Conservation (phyloP, 2,888 invertebrate species). For the Noctua comes region DNA sequence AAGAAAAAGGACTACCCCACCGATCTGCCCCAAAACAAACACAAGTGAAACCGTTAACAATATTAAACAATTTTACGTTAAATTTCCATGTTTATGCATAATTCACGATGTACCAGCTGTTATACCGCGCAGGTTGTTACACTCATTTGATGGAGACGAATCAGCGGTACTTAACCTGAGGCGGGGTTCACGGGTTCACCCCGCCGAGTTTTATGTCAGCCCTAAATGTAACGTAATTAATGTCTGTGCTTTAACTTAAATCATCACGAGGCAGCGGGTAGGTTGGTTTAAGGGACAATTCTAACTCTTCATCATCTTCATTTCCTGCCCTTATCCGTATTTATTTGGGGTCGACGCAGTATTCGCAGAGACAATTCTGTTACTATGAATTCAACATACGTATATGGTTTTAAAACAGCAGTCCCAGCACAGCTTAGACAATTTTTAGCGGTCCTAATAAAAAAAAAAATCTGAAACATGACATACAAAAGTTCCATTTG, state of each 20-base stretch:
- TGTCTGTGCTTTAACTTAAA: slow-evolving; percentile 16
- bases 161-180: slow-evolving; percentile 22
- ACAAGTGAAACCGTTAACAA: not conserved
- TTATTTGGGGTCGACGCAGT: too few relatives aligned
- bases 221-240: slow-evolving; percentile 20
- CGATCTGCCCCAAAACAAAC: not conserved
- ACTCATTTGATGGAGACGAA: slow-evolving; percentile 42
- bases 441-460: not conserved
- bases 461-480: not conserved
- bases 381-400: not conserved
- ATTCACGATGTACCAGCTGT: slow-evolving; percentile 33
- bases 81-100: slow-evolving; percentile 20
- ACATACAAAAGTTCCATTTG: too few relatives aligned
- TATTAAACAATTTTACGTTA: not conserved
- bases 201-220: slow-evolving; percentile 15
- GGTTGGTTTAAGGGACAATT: too few relatives aligned
- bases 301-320: not conserved
- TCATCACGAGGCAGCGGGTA: slow-evolving; percentile 28
- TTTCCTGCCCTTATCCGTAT: too few relatives aligned
- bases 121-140: not conserved
- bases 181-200: slow-evolving; percentile 3
- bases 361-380: not conserved
- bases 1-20: too few relatives aligned
- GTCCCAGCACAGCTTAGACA: too few relatives aligned
- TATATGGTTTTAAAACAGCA: not conserved